A percentile compares a stretch with the other conserved stretches of the same genome.
phyloP scores from a whole-genome alignment of 2,888 invertebrate genomes.

The Zhengitettix transpicula region DNA sequence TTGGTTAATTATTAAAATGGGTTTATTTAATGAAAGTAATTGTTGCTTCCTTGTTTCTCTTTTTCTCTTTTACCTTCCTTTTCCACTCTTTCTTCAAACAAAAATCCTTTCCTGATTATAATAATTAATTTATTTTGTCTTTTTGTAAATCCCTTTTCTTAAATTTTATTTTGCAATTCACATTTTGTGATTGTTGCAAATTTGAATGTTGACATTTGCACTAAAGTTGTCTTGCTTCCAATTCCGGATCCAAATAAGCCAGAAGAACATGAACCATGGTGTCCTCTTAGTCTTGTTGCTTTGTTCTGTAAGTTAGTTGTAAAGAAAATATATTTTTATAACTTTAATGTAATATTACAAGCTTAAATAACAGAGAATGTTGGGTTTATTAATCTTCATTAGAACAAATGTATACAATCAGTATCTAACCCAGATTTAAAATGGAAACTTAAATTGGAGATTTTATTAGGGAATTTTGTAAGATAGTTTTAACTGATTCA shows the following conservation, averaged over 20 bases:
- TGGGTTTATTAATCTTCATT: background rate
- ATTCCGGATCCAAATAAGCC: conserved; percentile 74
- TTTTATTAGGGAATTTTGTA: too few relatives aligned
- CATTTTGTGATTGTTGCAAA: too few relatives aligned
- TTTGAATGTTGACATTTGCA: background rate
- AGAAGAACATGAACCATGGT: conserved; percentile 81
- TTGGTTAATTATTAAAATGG: background rate
- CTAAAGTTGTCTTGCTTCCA: conserved; percentile 37
- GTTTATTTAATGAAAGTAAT: too few relatives aligned
- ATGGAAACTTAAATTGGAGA: too few relatives aligned
- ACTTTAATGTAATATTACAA: background rate
- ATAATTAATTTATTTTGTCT: too few relatives aligned
- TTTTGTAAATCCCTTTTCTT: too few relatives aligned
- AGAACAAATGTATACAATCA: too few relatives aligned
- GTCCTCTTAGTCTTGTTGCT: conserved; percentile 41
- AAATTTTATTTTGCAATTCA: too few relatives aligned
- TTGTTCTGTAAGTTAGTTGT: conserved; percentile 9
- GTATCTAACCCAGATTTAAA: too few relatives aligned
- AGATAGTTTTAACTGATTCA: too few relatives aligned
- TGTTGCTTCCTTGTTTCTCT: background rate
- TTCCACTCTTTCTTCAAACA: background rate
- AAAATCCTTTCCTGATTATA: background rate
- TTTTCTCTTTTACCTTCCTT: background rate
- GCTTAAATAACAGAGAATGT: background rate
- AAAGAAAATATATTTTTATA: too few relatives aligned